Conservation (phyloP, 2,888 invertebrate species). For the Rugalucina vietnamica region DNA sequence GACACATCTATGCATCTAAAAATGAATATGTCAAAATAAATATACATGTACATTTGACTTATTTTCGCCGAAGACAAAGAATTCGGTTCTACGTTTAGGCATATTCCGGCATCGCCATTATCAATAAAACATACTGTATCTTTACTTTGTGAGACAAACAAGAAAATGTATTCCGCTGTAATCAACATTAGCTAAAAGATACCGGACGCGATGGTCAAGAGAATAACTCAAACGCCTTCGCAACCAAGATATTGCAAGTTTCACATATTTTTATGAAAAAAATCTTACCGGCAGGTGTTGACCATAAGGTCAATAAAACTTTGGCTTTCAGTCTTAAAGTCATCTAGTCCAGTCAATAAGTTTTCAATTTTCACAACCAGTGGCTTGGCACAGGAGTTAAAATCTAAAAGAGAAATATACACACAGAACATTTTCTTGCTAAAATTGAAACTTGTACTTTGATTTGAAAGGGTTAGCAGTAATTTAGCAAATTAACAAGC, state of each 20-base stretch:
- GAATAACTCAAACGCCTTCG: background rate
- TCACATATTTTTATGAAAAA: background rate
- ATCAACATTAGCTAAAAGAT: too few relatives aligned
- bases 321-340: background rate
- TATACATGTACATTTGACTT: background rate
- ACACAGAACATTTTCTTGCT: background rate
- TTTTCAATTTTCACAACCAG: background rate
- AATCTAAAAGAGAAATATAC: background rate
- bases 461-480: too few relatives aligned
- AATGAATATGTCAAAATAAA: background rate
- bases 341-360: background rate
- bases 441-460: background rate
- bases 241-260: background rate
- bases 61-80: background rate
- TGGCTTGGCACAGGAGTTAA: background rate
- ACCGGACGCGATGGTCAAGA: too few relatives aligned
- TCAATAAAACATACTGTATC: background rate
- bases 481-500: too few relatives aligned
- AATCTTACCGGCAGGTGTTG: background rate
- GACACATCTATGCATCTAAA: background rate
- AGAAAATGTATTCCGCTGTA: too few relatives aligned
- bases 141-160: too few relatives aligned
- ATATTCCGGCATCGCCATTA: background rate
- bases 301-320: background rate
- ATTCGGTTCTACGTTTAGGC: background rate